Base-by-base conservation (phyloP, 2,797 vertebrate genomes). In the Eulemur coronatus region DNA sequence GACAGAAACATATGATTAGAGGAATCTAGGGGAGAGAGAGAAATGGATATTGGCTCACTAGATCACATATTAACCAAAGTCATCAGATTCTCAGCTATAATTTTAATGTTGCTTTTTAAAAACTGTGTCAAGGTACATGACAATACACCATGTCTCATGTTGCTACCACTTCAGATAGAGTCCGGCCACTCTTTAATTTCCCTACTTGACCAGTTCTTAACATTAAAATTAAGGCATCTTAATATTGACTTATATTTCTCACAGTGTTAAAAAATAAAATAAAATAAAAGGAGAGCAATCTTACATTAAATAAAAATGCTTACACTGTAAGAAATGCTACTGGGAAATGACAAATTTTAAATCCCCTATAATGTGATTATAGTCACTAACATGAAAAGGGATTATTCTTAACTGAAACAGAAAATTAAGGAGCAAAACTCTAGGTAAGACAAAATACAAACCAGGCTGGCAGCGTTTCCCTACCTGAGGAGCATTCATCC, bases 401-500 rank as follows among this genome's bases (percentile, higher is more conserved):
- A 92, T 94, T 98, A 69, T 75, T 92, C 57, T 2, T 76, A 85
- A 95, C 96, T 92, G 84, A 96, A 94, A 97, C 22, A 95, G 92
- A 91, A 97, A 97, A 95, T 91, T 91, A 93, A 93, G 93, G 30
- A 78, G 80, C 84, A 96, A 95, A 95, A 97, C 75, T 73, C 65
- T 30, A 95, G 91, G 59, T 38, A 70, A 96, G 94, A 80, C 91
- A 96, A 97, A 98, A 94, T 67, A 96, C 79, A 89, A 97, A 82
- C 33, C 89, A 89, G 9, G 57, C 26, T 85, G 92, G 97, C 89
- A 84, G 35, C 10, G 35, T 82, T 94, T 93, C 89, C 97, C 91
- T 97, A 98, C 98, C 98, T 97, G 96, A 59, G 87, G 13, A 15
- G 33, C 26, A 59, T 52, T 97, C 95, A 96, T 96, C 96, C 84